These are phyloP conservation scores for Tetramorium parvispinum DNA, from an alignment of 1,140 invertebrate genomes.

Conservation along the genomic window DNA sequence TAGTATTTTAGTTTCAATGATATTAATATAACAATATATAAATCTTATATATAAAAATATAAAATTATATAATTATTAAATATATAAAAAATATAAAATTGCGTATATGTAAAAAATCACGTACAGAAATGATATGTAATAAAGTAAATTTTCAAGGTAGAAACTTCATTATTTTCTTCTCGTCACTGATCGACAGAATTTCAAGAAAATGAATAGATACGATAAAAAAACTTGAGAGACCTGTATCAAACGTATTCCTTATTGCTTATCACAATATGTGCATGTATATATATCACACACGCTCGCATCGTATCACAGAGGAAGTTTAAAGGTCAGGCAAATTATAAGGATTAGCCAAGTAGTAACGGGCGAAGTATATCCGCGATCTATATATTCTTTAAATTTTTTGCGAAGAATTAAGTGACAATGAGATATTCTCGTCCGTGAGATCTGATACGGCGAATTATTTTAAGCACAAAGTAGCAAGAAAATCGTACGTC, in stretches of 20 bases:
- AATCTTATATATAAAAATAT: too few species aligned
- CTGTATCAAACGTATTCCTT: neutral
- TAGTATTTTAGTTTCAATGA: too few species aligned
- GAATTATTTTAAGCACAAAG: neutral
- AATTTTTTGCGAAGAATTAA: neutral
- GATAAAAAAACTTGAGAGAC: neutral
- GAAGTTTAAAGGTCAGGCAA: slow-evolving; percentile 1
- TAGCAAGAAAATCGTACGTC: neutral
- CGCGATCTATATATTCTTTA: neutral
- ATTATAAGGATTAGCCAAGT: slow-evolving; percentile 18
- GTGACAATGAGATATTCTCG: neutral
- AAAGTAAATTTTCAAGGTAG: neutral
- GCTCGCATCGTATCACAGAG: too few species aligned
- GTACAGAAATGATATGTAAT: neutral
- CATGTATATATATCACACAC: neutral
- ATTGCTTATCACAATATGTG: neutral
- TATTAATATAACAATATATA: too few species aligned
- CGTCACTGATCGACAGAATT: neutral
- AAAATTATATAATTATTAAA: too few species aligned
- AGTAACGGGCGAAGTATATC: neutral
- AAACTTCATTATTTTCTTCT: neutral
- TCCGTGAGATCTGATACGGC: neutral
- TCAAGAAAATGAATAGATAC: neutral
- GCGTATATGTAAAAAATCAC: neutral
- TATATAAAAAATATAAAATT: too few species aligned